Base-by-base conservation (phyloP, 2,797 vertebrate species). In the Chanos chanos region DNA sequence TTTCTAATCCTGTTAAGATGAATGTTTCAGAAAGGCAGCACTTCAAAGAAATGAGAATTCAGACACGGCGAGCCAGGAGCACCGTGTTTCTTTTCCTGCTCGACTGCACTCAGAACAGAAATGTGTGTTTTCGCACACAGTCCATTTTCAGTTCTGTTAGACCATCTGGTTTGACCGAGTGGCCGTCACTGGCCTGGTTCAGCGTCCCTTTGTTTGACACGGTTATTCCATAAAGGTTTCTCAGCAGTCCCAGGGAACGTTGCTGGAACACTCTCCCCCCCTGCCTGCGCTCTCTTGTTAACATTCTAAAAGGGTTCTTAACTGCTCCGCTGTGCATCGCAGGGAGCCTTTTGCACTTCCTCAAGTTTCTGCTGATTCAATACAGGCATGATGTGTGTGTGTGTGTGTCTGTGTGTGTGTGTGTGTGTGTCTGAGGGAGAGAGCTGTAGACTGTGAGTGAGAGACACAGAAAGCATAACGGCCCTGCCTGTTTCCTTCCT, bases 321-420 rank as follows among this genome's bases (percentile, higher is more conserved):
- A 73, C 72, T 28, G 43, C 7, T 71, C 58, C 55, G 62, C 72
- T 77, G 66, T 71, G 72, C 73, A 48, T 54, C 3, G 30, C 73
- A 66, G 71, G 55, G 58, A 68, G 67, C 10, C 33, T 12, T 59
- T 77, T 80, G 71, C 63, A 72, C 81, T 88, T 88, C 82, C 83
- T 85, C 65, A 67, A 69, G 56, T 64, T 60, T 71, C 52, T 71
- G 47, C 43, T 68, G 53, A 49, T 66, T 74, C 57, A 59, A 51
- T 50, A 62, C 9, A 16, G 39, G 8, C 22, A 18, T 75, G 60
- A 43, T 44, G 40, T 45, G 19, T 52, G 64, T 44, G 3, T 61
- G 47, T 53, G 33, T 54, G 22, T 52, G 37, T 22, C 47, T 39
- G 8, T 45, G 48, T 25, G 36, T 31, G 31, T 36, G 44, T 40